Base-by-base conservation (phyloP, 53 echinoderm and acorn worm species). In the Antedon mediterranea region DNA sequence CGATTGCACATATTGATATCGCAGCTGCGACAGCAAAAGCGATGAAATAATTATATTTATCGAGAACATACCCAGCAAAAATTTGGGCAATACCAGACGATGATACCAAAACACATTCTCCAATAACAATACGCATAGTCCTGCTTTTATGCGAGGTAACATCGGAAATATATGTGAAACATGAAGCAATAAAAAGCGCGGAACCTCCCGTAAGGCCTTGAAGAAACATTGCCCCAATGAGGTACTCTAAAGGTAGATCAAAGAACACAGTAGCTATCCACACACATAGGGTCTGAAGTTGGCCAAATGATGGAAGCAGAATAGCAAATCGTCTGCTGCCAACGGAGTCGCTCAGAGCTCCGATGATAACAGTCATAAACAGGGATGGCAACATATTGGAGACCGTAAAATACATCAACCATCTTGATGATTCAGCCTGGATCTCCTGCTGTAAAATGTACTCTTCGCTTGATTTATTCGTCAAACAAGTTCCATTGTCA, bases 281-380 rank as follows among this genome's bases (percentile, higher is more conserved):
- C 34, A 71, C 27, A 31, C 43, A 73, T 20, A 71, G 29, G 31
- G 41, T 78, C 37, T 79, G 6, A 13, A 76, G 8, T 32, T 44
- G 57, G 0, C 88, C 88, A 3, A 80, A 43, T 15, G 72, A 30
- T 31, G 84, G 77, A 4, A 88, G 33, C 20, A 41, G 34, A 30
- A 81, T 34, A 31, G 85, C 73, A 15, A 84, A 78, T 71, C 84
- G 75, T 23, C 88, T 84, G 26, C 88, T 84, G 26, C 88, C 88
- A 28, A 76, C 73, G 0, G 78, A 75, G 34, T 88, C 88, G 71
- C 88, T 85, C 0, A 80, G 13, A 30, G 81, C 76, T 9, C 84
- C 84, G 20, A 82, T 9, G 72, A 82, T 77, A 28, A 75, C 29
- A 15, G 71, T 76, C 13, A 77, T 76, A 27, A 82, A 76, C 71